These are phyloP conservation scores for Papio anubis DNA, from an alignment of 2,113 vertebrate species.

Conservation along the genomic window DNA sequence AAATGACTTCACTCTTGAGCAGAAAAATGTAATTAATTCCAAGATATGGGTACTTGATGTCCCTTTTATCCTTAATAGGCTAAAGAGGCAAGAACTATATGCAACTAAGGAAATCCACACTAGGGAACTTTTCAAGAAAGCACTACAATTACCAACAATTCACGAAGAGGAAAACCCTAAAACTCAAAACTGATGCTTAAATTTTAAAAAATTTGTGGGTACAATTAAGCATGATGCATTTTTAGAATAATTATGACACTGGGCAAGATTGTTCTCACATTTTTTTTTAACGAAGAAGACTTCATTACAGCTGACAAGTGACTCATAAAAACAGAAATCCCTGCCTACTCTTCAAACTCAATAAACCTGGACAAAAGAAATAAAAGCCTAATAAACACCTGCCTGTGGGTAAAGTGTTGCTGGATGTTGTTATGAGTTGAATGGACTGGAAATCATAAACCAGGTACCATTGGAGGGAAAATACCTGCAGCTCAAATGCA, in stretches of 20 bases:
- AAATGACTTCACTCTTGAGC: neutral
- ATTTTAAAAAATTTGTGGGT: neutral
- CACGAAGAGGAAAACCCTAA: neutral
- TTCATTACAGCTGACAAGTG: neutral
- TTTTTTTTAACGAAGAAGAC: neutral
- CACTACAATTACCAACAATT: neutral
- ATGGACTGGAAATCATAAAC: too few relatives aligned
- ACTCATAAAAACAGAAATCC: neutral
- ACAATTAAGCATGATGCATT: neutral
- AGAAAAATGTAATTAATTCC: neutral
- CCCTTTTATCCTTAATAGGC: neutral
- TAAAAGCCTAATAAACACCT: neutral
- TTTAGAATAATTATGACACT: neutral
- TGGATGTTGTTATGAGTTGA: neutral
- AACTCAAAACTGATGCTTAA: neutral
- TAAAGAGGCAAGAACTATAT: neutral
- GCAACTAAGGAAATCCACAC: neutral
- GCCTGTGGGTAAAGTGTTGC: too few relatives aligned
- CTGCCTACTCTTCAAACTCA: neutral
- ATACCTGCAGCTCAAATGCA: neutral
- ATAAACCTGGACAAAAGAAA: neutral
- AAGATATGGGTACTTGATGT: neutral
- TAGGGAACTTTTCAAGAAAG: neutral
- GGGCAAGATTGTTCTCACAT: neutral
- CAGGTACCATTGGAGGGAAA: neutral